Conservation (phyloP, 2,888 invertebrate species). For the Margaritifera margaritifera region DNA sequence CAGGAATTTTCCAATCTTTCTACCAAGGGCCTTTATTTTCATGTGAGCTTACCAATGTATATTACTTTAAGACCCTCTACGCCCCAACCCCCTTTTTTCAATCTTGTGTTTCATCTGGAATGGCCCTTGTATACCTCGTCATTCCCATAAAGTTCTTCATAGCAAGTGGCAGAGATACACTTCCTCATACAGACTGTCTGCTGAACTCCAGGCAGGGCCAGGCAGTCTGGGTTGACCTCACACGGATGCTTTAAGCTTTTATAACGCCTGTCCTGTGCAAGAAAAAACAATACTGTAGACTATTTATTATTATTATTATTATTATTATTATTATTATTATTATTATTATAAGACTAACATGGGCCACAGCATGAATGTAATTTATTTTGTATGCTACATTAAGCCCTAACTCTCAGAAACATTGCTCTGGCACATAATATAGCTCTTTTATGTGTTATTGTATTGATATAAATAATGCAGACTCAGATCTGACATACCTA, state of each 20-base stretch:
- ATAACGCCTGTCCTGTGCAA: conserved; percentile 60
- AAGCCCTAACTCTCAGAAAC: too few species aligned
- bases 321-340: not conserved
- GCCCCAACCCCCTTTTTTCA: not conserved
- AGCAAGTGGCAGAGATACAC: conserved; percentile 65
- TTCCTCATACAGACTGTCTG: conserved; percentile 61
- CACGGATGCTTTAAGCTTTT: conserved; percentile 57
- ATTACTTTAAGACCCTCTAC: too few species aligned
- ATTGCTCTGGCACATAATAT: too few species aligned
- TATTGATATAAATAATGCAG: too few species aligned
- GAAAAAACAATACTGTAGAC: conserved; percentile 3
- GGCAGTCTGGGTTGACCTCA: conserved; percentile 61
- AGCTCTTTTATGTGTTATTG: too few species aligned
- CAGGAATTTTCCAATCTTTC: too few species aligned
- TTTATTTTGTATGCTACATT: too few species aligned
- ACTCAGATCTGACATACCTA: too few species aligned
- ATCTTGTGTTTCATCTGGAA: not conserved
- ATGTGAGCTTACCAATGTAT: too few species aligned
- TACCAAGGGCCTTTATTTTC: too few species aligned
- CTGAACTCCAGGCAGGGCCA: conserved; percentile 50
- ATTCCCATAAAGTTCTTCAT: conserved; percentile 58
- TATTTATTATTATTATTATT: not conserved
- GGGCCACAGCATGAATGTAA: too few species aligned
- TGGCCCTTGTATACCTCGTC: conserved; percentile 57
- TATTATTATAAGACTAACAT: not conserved